These are phyloP conservation scores for Urocitellus parryii DNA, from an alignment of 2,113 vertebrate species.

Conservation along the genomic window DNA sequence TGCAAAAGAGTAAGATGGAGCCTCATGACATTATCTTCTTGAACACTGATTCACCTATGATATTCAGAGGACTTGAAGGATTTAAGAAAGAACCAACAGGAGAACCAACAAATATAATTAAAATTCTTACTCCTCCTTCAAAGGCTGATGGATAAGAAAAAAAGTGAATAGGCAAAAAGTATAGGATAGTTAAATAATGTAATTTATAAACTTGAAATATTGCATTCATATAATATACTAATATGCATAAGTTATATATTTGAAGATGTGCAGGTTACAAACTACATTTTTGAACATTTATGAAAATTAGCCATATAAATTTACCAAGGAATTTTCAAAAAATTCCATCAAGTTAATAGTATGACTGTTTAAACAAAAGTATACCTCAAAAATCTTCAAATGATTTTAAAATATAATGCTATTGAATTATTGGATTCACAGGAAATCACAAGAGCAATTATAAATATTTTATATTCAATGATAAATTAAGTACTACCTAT, in stretches of 20 bases:
- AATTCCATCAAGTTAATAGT: neutral
- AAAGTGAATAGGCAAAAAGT: neutral
- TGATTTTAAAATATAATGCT: too few relatives aligned
- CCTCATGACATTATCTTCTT: neutral
- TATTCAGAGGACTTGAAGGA: neutral
- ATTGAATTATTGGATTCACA: too few relatives aligned
- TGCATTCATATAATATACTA: too few relatives aligned
- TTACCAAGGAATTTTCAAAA: neutral
- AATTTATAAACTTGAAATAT: neutral
- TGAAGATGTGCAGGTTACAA: neutral
- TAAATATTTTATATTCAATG: too few relatives aligned
- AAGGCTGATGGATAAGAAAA: neutral
- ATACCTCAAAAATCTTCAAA: too few relatives aligned
- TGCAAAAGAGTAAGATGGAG: neutral
- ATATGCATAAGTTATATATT: neutral
- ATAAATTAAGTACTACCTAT: too few relatives aligned
- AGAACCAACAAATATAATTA: neutral
- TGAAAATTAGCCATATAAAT: neutral
- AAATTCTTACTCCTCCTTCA: neutral
- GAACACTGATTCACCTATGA: neutral
- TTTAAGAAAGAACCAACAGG: neutral
- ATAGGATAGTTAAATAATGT: neutral
- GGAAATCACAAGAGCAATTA: too few relatives aligned
- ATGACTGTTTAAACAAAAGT: neutral
- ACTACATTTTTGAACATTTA: neutral